Conservation (phyloP, 2,888 invertebrate species). For the Drosophila paranaensis region DNA sequence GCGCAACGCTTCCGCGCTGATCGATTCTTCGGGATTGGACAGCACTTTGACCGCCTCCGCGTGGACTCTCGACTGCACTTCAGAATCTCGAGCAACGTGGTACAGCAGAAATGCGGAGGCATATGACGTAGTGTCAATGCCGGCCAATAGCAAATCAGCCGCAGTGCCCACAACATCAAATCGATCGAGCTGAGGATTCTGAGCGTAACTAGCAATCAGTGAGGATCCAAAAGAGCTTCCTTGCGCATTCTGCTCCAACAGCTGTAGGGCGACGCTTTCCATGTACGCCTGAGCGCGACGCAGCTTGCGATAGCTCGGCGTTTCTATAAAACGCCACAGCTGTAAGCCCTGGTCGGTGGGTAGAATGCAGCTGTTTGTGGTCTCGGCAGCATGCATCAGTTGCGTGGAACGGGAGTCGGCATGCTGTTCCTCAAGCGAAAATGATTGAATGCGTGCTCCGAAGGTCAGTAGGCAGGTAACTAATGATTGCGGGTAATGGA, state of each 20-base stretch:
- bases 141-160: conserved; percentile 93
- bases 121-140: conserved; percentile 94
- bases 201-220: conserved; percentile 89
- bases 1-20: conserved; percentile 87
- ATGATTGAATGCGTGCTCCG: conserved; percentile 89
- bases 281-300: conserved; percentile 89
- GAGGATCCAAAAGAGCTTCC: conserved; percentile 81
- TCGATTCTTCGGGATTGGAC: conserved; percentile 85
- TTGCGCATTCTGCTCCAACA: conserved; percentile 87
- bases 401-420: conserved; percentile 88
- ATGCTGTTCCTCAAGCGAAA: conserved; percentile 87
- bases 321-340: conserved; percentile 89
- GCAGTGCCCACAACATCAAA: conserved; percentile 94
- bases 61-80: conserved; percentile 89
- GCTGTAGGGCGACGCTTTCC: conserved; percentile 89
- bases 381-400: conserved; percentile 90
- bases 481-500: conserved; percentile 75
- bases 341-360: conserved; percentile 84
- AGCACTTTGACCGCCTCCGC: conserved; percentile 88
- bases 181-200: conserved; percentile 89
- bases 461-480: conserved; percentile 91
- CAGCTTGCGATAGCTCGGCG: conserved; percentile 90
- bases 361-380: conserved; percentile 87
- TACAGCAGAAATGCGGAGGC: conserved; percentile 91
- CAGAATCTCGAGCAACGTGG: conserved; percentile 89